Conservation (phyloP, 30 jellyfish, hydroid and myxozoan genomes). For the Phacellophora camtschatica region DNA sequence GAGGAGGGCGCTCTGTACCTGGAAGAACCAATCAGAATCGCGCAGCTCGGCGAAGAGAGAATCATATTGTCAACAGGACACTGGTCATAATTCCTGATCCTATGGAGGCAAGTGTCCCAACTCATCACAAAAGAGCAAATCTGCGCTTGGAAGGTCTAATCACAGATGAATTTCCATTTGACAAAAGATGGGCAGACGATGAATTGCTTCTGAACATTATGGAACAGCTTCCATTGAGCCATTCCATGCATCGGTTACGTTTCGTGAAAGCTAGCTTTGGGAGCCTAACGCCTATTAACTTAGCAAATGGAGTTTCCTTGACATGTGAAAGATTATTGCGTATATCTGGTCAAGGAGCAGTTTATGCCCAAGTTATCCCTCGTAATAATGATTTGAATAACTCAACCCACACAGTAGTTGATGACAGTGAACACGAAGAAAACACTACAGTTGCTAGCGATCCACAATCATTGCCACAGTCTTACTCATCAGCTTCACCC, state of each 20-base stretch:
- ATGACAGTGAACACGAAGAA: neutral
- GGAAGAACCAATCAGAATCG: neutral
- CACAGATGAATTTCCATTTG: neutral
- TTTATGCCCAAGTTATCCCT: neutral
- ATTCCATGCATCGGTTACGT: neutral
- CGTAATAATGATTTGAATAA: neutral
- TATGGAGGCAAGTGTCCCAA: neutral
- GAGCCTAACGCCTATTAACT: neutral
- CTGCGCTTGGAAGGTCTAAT: neutral
- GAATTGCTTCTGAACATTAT: neutral
- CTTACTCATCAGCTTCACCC: neutral
- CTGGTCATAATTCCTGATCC: neutral
- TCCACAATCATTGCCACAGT: neutral
- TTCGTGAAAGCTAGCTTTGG: slow-evolving; percentile 24
- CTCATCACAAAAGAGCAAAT: neutral
- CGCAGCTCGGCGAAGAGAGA: neutral
- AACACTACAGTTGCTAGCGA: neutral
- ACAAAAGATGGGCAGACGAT: slow-evolving; percentile 6
- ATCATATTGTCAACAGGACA: neutral
- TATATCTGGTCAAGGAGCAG: slow-evolving; percentile 15
- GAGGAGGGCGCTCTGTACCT: neutral
- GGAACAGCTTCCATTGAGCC: slow-evolving; percentile 11
- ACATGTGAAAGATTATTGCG: slow-evolving; percentile 6
- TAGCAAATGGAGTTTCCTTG: neutral
- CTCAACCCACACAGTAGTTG: neutral